Evolutionary conservation across 2,888 invertebrate genomes (phyloP).

Genomic region (Zhengitettix transpicula): DNA sequence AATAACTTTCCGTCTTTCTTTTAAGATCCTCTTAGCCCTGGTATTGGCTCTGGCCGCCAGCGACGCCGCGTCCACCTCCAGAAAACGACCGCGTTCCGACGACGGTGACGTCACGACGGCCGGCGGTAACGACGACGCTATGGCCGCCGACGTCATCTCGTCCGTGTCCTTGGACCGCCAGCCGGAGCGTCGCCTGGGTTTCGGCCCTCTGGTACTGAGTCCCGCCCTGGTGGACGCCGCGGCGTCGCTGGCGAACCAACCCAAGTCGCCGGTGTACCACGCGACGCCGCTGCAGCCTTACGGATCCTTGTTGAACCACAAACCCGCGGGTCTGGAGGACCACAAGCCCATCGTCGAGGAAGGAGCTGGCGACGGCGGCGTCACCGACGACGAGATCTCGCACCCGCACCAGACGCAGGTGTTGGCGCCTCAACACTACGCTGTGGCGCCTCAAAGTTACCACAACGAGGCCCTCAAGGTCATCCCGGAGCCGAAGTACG

Average conservation of each 20-base stretch:
- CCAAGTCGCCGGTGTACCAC: slow-evolving; percentile 9
- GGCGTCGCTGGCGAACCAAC: slow-evolving; percentile 1
- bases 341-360: background rate
- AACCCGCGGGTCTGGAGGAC: background rate
- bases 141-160: background rate
- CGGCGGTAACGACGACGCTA: too few relatives aligned
- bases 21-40: too few relatives aligned
- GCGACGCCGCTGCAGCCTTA: slow-evolving; percentile 10
- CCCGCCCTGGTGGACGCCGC: background rate
- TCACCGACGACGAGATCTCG: background rate
- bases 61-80: background rate
- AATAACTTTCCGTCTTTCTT: too few relatives aligned
- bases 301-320: slow-evolving; percentile 5
- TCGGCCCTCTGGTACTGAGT: background rate
- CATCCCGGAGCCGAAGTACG: background rate
- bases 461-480: background rate
- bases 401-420: background rate
- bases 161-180: background rate
- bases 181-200: background rate
- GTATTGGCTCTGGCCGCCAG: background rate
- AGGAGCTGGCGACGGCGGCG: background rate
- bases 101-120: background rate
- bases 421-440: background rate
- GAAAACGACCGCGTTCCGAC: background rate
- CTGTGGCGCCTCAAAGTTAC: background rate